Conservation (phyloP, 2,113 vertebrate species). For the Phrynocephalus versicolor region DNA sequence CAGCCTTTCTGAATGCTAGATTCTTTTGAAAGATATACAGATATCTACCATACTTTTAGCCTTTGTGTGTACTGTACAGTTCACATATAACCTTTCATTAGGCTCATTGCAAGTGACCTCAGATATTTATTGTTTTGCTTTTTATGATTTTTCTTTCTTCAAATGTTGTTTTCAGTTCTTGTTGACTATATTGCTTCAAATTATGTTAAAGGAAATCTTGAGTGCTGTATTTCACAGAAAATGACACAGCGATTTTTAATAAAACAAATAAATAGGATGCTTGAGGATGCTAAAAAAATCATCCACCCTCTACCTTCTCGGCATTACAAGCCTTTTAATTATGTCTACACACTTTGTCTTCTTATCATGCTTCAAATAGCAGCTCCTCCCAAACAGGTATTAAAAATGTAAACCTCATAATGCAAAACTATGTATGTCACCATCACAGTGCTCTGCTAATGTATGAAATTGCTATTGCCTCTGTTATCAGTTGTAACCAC, state of each 20-base stretch:
- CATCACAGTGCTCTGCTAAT: background rate
- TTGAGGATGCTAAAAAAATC: background rate
- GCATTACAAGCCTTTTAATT: background rate
- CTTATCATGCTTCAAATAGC: no score
- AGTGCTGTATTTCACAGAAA: no score
- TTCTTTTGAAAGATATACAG: no score
- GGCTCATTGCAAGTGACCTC: no score
- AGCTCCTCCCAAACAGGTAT: background rate
- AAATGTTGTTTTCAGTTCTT: background rate
- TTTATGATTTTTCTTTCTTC: background rate
- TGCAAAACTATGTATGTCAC: background rate
- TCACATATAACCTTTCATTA: background rate
- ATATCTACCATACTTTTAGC: no score
- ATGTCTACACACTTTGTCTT: background rate
- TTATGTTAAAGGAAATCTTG: background rate
- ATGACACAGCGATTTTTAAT: no score
- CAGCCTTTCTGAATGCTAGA: background rate
- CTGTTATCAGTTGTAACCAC: background rate
- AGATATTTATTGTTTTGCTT: background rate
- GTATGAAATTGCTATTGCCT: background rate
- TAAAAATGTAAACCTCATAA: background rate
- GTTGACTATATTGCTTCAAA: background rate
- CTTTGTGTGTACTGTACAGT: no score
- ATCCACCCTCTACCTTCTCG: background rate
- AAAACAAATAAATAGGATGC: background rate